Conservation (phyloP, 2,113 vertebrate genomes). For the Puntigrus tetrazona region DNA sequence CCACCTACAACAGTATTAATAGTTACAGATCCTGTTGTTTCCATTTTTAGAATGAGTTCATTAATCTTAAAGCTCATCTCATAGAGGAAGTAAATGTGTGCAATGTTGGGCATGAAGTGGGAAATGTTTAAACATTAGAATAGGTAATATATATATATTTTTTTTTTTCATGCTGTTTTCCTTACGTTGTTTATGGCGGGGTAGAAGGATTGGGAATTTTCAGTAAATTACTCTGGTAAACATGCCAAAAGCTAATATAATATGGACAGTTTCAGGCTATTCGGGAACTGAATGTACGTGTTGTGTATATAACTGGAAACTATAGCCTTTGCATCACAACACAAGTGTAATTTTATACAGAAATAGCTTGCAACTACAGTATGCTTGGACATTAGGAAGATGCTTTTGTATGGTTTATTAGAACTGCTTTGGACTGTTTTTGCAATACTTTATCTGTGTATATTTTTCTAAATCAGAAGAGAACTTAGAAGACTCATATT, state of each 20-base stretch:
- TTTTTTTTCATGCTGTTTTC: not conserved
- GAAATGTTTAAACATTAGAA: conserved; percentile 8
- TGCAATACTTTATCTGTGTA: too few species aligned
- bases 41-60: conserved; percentile 17
- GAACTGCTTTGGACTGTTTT: too few species aligned
- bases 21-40: conserved; percentile 13
- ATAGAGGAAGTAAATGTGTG: not conserved
- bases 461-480: too few species aligned
- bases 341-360: not conserved
- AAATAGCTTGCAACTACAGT: not conserved
- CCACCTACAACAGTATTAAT: conserved; percentile 19
- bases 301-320: not conserved
- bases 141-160: not conserved
- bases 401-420: not conserved
- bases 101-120: not conserved
- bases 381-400: not conserved
- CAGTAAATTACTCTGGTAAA: not conserved
- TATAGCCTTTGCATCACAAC: not conserved
- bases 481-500: too few species aligned
- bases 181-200: not conserved
- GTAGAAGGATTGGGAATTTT: not conserved
- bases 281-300: not conserved
- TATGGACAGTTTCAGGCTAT: not conserved
- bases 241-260: not conserved
- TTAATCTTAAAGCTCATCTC: conserved; percentile 18